Base-by-base conservation (phyloP, 2,113 vertebrate species). In the Vireo altiloquus region DNA sequence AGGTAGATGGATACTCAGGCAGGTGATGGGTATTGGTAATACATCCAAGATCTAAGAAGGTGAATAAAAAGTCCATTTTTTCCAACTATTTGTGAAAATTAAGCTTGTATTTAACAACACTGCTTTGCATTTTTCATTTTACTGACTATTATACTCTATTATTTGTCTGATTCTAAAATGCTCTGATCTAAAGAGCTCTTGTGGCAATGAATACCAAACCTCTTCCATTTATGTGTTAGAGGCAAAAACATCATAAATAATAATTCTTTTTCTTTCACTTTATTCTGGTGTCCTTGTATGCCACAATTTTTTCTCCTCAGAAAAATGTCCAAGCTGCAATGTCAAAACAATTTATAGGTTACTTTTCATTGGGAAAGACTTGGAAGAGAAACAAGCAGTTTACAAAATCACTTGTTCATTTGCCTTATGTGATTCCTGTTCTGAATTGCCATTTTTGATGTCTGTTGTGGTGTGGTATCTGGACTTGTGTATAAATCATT, bases 81-180 rank as follows among this genome's bases (percentile, higher is more conserved):
- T 1, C 13, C 11, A 30, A 2, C 1, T 42, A 11, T 66, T 57
- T 27, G 11, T 76, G 35, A 42, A 76, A 59, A 50, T 35, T 25
- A 42, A 35, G 25, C 10, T 49, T 40, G 12, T 57, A 20, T 49
- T 57, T 31, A 50, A 16, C 19, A 40, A n/a, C 0, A 0, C 7
- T 31, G 7, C 21, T 11, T 13, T 17, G 61, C 25, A 25, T 21
- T 42, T 66, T 57, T 66, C 40, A 35, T 42, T 86, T 50, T 59
- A 42, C 13, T 31, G 11, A 50, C 17, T 11, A 25, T 57, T 50
- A 14, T 13, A 7, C 20, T 65, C 30, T 10, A 3, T 25, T 30
- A 7, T 86, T 76, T 60, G 47, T 49, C 31, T 66, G 44, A 11
- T 21, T 57, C 10, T 16, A 17, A 76, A 75, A 30, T 30, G 20